phyloP scores from a whole-genome alignment of 2,113 vertebrate species.

The Spermophilus dauricus region DNA sequence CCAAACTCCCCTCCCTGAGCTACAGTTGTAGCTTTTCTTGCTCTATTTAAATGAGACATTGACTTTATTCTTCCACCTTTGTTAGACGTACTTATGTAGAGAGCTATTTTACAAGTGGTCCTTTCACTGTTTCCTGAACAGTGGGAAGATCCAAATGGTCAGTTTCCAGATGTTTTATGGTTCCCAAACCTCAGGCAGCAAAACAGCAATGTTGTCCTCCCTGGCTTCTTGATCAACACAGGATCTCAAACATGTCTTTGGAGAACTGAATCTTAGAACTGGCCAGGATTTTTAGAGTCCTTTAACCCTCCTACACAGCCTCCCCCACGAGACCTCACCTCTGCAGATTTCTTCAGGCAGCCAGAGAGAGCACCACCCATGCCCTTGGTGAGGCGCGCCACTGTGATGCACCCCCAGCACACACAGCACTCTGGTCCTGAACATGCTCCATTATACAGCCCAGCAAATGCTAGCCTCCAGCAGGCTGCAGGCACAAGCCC shows the following conservation, averaged over 20 bases:
- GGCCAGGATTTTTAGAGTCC: background rate
- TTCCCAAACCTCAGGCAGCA: background rate
- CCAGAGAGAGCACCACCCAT: background rate
- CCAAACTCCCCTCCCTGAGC: background rate
- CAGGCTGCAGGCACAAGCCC: no score
- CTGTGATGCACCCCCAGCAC: background rate
- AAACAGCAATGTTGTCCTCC: background rate
- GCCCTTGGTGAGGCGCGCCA: background rate
- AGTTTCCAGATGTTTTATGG: background rate
- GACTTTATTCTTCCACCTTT: background rate
- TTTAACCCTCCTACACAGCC: background rate
- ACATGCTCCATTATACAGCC: background rate
- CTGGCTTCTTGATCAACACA: background rate
- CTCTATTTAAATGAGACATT: background rate
- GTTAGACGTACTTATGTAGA: slow-evolving; percentile 20
- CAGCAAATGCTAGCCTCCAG: background rate
- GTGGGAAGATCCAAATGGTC: background rate
- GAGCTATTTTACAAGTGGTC: slow-evolving; percentile 5
- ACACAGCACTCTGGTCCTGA: background rate
- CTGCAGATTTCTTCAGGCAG: background rate
- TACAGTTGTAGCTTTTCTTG: background rate
- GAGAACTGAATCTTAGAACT: background rate
- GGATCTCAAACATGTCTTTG: background rate
- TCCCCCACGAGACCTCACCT: background rate
- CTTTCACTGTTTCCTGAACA: background rate